Evolutionary conservation across 53 echinoderm and acorn worm species (phyloP), one percentile per base, ranked within the genome.

Genomic region (Arbacia lixula): DNA sequence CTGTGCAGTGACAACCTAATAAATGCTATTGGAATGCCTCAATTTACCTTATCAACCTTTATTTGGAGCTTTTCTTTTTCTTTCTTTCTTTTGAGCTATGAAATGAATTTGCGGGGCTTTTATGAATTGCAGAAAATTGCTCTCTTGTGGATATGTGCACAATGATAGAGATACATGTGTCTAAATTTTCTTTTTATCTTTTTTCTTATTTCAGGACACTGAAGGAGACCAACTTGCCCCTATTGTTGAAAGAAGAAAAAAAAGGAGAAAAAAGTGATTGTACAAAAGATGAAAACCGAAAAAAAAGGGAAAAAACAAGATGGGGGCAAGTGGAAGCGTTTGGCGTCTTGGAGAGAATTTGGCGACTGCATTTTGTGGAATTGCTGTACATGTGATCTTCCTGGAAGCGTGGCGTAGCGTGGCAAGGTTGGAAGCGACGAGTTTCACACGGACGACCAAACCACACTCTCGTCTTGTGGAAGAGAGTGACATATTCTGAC

Each of bases 321-420:
- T 27, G 0, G 51, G 78, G 57, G 60, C 78, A 77, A 37, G 60
- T 38, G 34, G 19, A 25, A 36, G 60, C 35, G 40, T 24, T 27
- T 34, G 6, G n/a, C 46, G 28, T 5, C 34, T 22, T 14, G 61
- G 29, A 22, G 43, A 64, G 25, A 49, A 30, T 28, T 5, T 63
- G 64, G 62, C 62, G 82, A 81, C 43, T 50, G 82, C 40, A 32
- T 11, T 41, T 63, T 35, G 41, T 62, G 62, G 82, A 81, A 81
- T 78, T 81, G 62, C 64, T 62, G 63, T 81, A 63, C 49, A 81
- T 81, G 82, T 81, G 42, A 63, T 81, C 82, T 81, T 81, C 82
- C 82, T 40, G 34, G 60, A 52, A 32, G 75, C 21, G 34, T 63
- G 62, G 82, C 46, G 40, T 31, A 32, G 61, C 82, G 28, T 16